phyloP scores from a whole-genome alignment of 2,797 vertebrate species.

The Jordanella pulchra region DNA sequence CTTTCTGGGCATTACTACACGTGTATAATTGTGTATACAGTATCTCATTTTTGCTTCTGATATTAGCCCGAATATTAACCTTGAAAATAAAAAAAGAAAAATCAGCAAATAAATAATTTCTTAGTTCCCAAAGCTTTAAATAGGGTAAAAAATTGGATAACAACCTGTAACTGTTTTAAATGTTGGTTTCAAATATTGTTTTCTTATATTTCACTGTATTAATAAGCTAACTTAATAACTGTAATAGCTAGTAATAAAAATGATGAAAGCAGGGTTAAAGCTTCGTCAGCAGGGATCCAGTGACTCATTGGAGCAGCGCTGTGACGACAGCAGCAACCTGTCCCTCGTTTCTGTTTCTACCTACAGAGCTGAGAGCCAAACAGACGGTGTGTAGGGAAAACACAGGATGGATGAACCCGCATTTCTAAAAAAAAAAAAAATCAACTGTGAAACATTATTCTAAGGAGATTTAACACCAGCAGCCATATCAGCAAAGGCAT shows the following conservation, averaged over 20 bases:
- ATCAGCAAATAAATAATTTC: too few relatives aligned
- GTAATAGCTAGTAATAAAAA: neutral
- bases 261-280: neutral
- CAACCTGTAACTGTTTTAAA: too few relatives aligned
- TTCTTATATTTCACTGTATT: too few relatives aligned
- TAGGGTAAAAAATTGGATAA: too few relatives aligned
- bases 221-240: neutral
- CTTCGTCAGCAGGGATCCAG: conserved; percentile 6
- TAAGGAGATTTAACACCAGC: neutral
- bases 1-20: too few relatives aligned
- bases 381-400: conserved; percentile 2
- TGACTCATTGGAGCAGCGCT: conserved; percentile 30
- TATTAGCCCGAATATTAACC: too few relatives aligned
- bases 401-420: neutral
- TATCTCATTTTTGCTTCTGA: too few relatives aligned
- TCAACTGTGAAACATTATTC: conserved; percentile 30
- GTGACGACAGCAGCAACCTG: conserved; percentile 34
- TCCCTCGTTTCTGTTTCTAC: neutral
- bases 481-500: neutral
- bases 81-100: too few relatives aligned
- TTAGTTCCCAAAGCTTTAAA: too few relatives aligned
- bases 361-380: conserved; percentile 13
- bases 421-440: conserved; percentile 11
- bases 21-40: too few relatives aligned
- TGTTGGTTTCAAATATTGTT: too few relatives aligned